phyloP scores from a whole-genome alignment of 2,888 invertebrate species.

The Volucella inanis region DNA sequence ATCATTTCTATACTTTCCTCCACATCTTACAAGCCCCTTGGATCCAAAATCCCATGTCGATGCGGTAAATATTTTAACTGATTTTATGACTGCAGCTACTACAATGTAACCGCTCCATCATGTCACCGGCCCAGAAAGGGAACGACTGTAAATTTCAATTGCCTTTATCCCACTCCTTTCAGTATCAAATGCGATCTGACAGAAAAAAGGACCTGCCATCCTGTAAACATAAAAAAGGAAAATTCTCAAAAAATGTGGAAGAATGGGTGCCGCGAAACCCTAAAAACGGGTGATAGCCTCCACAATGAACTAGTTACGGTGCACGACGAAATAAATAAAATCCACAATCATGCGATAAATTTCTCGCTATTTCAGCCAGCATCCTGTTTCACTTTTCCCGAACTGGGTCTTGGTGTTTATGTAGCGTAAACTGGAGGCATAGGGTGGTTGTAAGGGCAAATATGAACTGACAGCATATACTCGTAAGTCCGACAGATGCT shows the following conservation, averaged over 20 bases:
- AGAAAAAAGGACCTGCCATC: not conserved
- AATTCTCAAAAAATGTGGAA: slow-evolving; percentile 21
- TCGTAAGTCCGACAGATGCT: slow-evolving; percentile 11
- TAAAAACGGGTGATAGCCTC: slow-evolving; percentile 20
- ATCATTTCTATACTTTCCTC: slow-evolving; percentile 40
- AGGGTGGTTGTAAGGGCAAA: slow-evolving; percentile 1
- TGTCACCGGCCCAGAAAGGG: not conserved
- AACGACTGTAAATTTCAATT: not conserved
- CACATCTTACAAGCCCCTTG: not conserved
- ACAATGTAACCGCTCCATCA: slow-evolving; percentile 63
- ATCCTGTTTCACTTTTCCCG: not conserved
- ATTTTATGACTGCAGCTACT: slow-evolving; percentile 70
- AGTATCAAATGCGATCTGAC: slow-evolving; percentile 15
- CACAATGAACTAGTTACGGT: slow-evolving; percentile 24
- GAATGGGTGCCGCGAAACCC: slow-evolving; percentile 6
- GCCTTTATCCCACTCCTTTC: slow-evolving; percentile 23
- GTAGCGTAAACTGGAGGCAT: slow-evolving; percentile 9
- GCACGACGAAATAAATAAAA: slow-evolving; percentile 54
- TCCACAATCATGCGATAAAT: slow-evolving; percentile 53
- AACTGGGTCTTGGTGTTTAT: slow-evolving; percentile 9
- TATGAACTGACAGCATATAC: slow-evolving; percentile 37
- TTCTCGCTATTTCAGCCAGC: slow-evolving; percentile 7
- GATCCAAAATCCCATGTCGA: not conserved
- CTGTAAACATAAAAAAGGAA: slow-evolving; percentile 19
- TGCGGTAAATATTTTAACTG: slow-evolving; percentile 61